A percentile compares a stretch with the other conserved stretches of the same genome.
Conservation (phyloP, 2,113 vertebrate genomes). For the Gadus macrocephalus region DNA sequence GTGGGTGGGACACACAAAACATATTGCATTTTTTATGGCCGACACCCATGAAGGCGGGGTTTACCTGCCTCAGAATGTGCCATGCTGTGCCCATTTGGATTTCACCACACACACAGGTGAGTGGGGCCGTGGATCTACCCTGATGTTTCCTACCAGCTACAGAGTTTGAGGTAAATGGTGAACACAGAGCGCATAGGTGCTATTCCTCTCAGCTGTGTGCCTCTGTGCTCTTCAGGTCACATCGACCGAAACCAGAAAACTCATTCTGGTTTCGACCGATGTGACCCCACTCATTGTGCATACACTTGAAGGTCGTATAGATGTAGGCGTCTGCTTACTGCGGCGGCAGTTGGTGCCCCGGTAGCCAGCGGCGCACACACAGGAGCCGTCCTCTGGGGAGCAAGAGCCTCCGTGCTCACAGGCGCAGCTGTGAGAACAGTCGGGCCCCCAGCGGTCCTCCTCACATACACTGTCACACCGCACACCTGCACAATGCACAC, state of each 20-base stretch:
- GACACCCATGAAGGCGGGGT: too few relatives aligned
- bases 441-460: constrained; percentile 85
- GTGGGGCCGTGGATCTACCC: constrained; percentile 10
- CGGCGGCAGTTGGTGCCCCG: constrained; percentile 84
- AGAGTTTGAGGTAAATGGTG: background rate
- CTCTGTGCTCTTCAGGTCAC: too few relatives aligned
- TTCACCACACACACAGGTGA: background rate
- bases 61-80: too few relatives aligned
- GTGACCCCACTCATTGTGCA: too few relatives aligned
- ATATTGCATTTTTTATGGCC: constrained; percentile 4
- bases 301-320: too few relatives aligned
- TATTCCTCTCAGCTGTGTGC: too few relatives aligned
- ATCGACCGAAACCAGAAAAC: too few relatives aligned
- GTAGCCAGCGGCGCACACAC: constrained; percentile 84
- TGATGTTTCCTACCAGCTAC: constrained; percentile 14
- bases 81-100: too few relatives aligned
- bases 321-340: constrained; percentile 68
- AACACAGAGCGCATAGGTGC: too few relatives aligned
- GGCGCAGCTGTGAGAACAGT: constrained; percentile 86
- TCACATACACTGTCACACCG: constrained; percentile 81
- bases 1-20: constrained; percentile 13
- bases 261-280: too few relatives aligned
- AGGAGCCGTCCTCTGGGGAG: constrained; percentile 84
- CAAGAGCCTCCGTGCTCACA: constrained; percentile 89
- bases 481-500: constrained; percentile 69